Base-by-base conservation (phyloP, 2,888 invertebrate species). In the Drosophila cognata region DNA sequence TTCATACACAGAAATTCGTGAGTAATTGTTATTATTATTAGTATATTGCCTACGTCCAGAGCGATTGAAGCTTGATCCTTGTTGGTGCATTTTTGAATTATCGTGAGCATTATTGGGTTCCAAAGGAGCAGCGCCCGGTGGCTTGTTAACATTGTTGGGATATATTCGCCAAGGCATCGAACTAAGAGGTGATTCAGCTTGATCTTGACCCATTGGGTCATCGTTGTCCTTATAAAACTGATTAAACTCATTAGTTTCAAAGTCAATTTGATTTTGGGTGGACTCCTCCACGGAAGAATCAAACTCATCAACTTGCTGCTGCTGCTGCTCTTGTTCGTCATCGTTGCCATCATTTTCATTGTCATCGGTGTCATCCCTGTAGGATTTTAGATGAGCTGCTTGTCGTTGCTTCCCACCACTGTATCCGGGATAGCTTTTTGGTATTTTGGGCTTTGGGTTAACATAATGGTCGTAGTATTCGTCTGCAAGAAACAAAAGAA, bases 111-210 rank as follows among this genome's bases (percentile, higher is more conserved):
- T 25, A 1, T 2, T 52, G 0, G 85, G 86, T 5, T 85, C 66
- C 36, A 91, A 55, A 0, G 91, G 88, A 4, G 91, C 79, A 21
- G 88, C 79, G 2, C 84, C 89, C 5, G 64, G 68, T 11, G 91
- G 86, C 3, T 88, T 78, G 13, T 79, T 81, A 4, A 77, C 52
- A 60, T 88, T 88, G 58, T 82, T 89, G 0, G 84, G 76, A 4
- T 81, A 66, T 65, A 80, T 76, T 11, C 88, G 88, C 77, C 81
- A 79, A 28, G 84, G 85, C 0, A 67, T 72, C 0, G 90, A 87
- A 0, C 55, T 58, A 0, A 52, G 51, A 0, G 58, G 31, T 1
- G 43, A 10, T 18, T 52, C 28, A 0, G 1, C 10, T 13, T 29
- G 4, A 35, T 25, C 8, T 36, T 31, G 13, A 2, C 8, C 21